Conservation (phyloP, 1,140 invertebrate genomes). For the Drosophila kepulauana region DNA sequence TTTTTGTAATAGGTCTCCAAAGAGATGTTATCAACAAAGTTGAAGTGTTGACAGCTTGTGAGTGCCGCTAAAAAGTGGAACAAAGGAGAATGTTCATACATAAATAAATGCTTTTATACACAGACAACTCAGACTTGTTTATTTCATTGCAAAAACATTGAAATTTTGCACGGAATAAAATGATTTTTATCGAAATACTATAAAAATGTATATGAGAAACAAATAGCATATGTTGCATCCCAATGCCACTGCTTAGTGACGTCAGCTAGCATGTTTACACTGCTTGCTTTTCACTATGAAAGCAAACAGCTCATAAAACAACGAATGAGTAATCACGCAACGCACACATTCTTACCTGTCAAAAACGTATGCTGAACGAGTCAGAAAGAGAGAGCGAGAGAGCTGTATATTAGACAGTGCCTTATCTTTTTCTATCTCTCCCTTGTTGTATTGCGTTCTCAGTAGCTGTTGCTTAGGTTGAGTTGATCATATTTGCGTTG, state of each 20-base stretch:
- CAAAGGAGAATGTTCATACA: slow-evolving; percentile 38
- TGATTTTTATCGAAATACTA: not conserved
- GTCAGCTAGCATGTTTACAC: not conserved
- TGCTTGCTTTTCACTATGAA: not conserved
- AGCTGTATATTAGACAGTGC: not conserved
- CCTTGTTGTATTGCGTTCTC: not conserved
- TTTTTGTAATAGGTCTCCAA: slow-evolving; percentile 50
- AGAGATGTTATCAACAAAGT: slow-evolving; percentile 47
- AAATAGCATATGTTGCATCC: not conserved
- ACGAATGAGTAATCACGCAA: not conserved
- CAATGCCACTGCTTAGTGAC: no score
- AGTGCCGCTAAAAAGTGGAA: slow-evolving; percentile 28
- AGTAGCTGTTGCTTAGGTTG: not conserved
- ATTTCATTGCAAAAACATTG: slow-evolving; percentile 8
- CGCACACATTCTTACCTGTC: not conserved
- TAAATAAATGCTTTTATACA: slow-evolving; percentile 5
- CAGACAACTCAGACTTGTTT: not conserved
- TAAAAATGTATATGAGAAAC: not conserved
- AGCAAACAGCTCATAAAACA: not conserved
- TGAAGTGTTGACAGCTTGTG: slow-evolving; percentile 46
- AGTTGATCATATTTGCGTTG: not conserved
- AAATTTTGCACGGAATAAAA: not conserved
- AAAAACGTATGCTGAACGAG: not conserved
- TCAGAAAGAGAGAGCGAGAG: not conserved
- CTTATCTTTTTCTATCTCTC: not conserved